Evolutionary conservation across 2,888 invertebrate genomes (phyloP).

Genomic region (Thera obeliscata): DNA sequence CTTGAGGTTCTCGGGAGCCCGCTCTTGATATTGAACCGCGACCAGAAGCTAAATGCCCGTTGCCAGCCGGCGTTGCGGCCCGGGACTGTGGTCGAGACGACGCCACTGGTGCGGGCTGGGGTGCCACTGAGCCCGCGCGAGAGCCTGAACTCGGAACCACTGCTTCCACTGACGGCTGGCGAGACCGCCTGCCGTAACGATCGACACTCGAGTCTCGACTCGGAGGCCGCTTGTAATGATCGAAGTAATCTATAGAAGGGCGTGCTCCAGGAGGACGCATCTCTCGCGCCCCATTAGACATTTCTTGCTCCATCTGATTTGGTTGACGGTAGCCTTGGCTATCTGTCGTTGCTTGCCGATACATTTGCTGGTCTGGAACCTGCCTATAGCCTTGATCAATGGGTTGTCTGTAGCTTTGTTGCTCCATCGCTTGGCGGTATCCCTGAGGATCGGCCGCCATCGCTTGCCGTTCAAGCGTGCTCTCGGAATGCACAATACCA

Average conservation of each 20-base stretch:
- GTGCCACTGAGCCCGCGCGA: slow-evolving; percentile 90
- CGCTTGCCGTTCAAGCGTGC: slow-evolving; percentile 55
- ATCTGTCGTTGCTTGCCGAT: slow-evolving; percentile 53
- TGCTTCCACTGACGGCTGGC: slow-evolving; percentile 92
- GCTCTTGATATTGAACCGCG: slow-evolving; percentile 83
- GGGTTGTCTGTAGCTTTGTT: slow-evolving; percentile 64
- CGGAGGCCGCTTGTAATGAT: slow-evolving; percentile 96
- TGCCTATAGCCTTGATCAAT: slow-evolving; percentile 78
- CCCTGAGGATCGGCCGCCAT: slow-evolving; percentile 59
- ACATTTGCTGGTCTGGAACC: slow-evolving; percentile 57
- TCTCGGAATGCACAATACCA: slow-evolving; percentile 74
- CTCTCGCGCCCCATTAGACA: slow-evolving; percentile 70
- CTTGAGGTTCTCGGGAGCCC: slow-evolving; percentile 80
- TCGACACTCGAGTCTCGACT: slow-evolving; percentile 95
- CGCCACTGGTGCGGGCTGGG: slow-evolving; percentile 88
- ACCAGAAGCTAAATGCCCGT: slow-evolving; percentile 87
- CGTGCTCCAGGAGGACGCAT: slow-evolving; percentile 66
- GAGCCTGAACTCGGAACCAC: slow-evolving; percentile 80
- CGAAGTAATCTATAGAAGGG: slow-evolving; percentile 94
- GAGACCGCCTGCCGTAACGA: slow-evolving; percentile 90
- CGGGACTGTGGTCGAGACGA: slow-evolving; percentile 86
- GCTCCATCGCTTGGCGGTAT: slow-evolving; percentile 60
- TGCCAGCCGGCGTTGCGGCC: slow-evolving; percentile 84
- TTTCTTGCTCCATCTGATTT: slow-evolving; percentile 72
- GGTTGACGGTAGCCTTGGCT: slow-evolving; percentile 50